Base-by-base conservation (phyloP, 2,797 vertebrate genomes). In the Varecia variegata region DNA sequence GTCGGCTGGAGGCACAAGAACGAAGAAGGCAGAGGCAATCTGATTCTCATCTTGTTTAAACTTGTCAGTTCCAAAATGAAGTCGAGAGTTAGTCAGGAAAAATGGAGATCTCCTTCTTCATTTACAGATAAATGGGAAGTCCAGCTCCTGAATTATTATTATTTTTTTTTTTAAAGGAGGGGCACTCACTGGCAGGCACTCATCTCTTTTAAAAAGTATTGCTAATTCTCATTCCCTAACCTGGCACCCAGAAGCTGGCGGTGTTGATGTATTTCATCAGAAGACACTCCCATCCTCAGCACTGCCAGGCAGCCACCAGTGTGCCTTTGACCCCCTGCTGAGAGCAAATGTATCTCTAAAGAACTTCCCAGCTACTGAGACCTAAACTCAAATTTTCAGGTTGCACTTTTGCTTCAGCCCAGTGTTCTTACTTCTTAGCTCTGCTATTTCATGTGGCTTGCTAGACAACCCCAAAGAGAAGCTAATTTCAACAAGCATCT, bases 11-110 rank as follows among this genome's bases (percentile, higher is more conserved):
- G 88, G 86, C 17, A 3, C 81, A 86, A 91, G 81, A 95, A 38
- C 60, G 83, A 97, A 96, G 95, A 13, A 92, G 95, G 92, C 94
- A 96, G 76, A 97, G 73, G 60, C 88, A 96, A 97, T 82, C 95
- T 92, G 79, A 96, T 95, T 96, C 95, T 96, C 88, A 97, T 95
- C 93, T 96, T 96, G 96, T 90, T 98, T 96, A 47, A 97, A 97
- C 86, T 85, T 94, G 90, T 95, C 97, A 94, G 85, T 67, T 94
- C 40, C 94, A 54, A 96, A 96, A 81, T 3, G 92, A 73, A 96
- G 81, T 94, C 90, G 65, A 93, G 38, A 83, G 50, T 77, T 94
- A 90, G 45, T 30, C 62, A 27, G 38, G 14, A 54, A 7, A 79
- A 97, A 97, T 87, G 93, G 9, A 96, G 96, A 88, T 90, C 60